Conservation (phyloP, 2,113 vertebrate genomes). For the Cyprinodon tularosa region DNA sequence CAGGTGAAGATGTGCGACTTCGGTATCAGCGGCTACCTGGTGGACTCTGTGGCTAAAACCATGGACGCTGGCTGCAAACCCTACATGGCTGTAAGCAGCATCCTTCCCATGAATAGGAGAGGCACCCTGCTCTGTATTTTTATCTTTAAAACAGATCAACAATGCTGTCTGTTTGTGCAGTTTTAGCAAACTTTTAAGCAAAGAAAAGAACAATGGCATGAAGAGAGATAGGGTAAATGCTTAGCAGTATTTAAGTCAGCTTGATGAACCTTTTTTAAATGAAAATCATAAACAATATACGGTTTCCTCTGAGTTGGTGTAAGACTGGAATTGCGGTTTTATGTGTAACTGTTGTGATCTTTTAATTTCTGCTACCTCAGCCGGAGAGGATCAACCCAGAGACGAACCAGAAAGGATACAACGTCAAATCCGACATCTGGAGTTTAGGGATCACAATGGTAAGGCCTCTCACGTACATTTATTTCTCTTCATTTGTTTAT, state of each 20-base stretch:
- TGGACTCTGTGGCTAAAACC: slow-evolving; percentile 96
- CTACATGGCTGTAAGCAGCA: slow-evolving; percentile 92
- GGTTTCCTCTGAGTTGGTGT: too few species aligned
- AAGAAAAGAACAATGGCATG: too few species aligned
- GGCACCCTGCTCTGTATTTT: background rate
- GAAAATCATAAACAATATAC: too few species aligned
- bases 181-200: too few species aligned
- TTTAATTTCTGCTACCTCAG: slow-evolving; percentile 73
- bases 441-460: slow-evolving; percentile 98
- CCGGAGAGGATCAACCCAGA: slow-evolving; percentile 98
- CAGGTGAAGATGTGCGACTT: slow-evolving; percentile 99
- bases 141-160: background rate
- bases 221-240: too few species aligned
- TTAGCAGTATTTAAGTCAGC: too few species aligned
- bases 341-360: slow-evolving; percentile 7
- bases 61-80: slow-evolving; percentile 97
- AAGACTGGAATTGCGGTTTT: background rate
- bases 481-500: too few species aligned
- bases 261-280: too few species aligned
- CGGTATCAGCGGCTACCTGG: slow-evolving; percentile 96
- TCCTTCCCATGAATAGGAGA: background rate
- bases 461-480: background rate
- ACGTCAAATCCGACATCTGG: slow-evolving; percentile 97
- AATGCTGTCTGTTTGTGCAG: background rate
- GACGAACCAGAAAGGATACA: slow-evolving; percentile 97